Conservation (phyloP, 2,113 vertebrate species). For the Pangasianodon gigas region DNA sequence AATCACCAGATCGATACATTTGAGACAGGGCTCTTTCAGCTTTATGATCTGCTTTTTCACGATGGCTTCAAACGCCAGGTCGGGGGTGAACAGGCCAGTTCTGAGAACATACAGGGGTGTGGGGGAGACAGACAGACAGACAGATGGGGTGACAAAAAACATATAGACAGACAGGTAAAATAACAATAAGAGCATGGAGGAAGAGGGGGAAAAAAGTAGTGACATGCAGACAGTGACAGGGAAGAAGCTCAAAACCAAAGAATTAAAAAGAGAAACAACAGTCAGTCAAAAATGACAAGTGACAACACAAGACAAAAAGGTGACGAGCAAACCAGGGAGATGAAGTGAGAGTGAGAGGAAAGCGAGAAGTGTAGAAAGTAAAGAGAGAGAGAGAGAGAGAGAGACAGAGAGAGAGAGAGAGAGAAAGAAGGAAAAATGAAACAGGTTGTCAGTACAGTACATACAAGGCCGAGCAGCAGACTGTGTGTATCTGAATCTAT, state of each 20-base stretch:
- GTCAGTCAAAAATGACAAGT: background rate
- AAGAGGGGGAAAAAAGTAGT: background rate
- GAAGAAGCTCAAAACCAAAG: background rate
- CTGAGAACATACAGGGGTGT: slow-evolving; percentile 72
- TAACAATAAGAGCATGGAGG: slow-evolving; percentile 24
- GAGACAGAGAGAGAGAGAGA: background rate
- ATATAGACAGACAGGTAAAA: slow-evolving; percentile 21
- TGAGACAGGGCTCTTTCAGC: slow-evolving; percentile 98
- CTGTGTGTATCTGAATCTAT: background rate
- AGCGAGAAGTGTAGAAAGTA: background rate
- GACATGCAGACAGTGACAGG: background rate
- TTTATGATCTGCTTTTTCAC: slow-evolving; percentile 99
- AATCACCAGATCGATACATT: slow-evolving; percentile 98
- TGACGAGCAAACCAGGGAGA: background rate
- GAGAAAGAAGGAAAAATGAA: background rate
- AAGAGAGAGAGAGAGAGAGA: background rate
- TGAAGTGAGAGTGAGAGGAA: background rate
- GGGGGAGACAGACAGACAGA: slow-evolving; percentile 65
- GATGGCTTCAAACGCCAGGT: slow-evolving; percentile 97
- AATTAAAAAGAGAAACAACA: background rate
- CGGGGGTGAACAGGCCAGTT: slow-evolving; percentile 98
- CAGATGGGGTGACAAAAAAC: slow-evolving; percentile 22
- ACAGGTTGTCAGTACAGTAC: slow-evolving; percentile 5
- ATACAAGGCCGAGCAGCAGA: background rate
- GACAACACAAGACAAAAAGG: background rate